Evolutionary conservation across 2,113 vertebrate species (phyloP).

Genomic region (Malurus alboscapulatus): DNA sequence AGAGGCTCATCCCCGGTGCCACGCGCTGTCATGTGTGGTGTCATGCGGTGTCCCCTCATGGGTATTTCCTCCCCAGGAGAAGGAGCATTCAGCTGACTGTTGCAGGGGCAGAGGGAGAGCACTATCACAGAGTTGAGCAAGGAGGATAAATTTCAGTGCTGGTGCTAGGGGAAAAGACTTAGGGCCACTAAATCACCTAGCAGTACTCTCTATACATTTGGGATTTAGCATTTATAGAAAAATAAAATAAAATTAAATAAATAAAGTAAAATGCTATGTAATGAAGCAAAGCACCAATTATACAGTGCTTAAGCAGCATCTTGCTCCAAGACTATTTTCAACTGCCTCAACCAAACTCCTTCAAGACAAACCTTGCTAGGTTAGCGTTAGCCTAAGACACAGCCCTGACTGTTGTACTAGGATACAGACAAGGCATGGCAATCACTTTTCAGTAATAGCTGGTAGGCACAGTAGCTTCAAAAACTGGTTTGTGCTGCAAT

Average conservation of each 20-base stretch:
- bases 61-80: not conserved
- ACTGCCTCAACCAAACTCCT: not conserved
- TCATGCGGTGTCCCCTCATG: accelerated
- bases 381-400: not conserved
- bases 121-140: not conserved
- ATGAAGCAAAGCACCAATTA: not conserved
- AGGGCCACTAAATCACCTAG: not conserved
- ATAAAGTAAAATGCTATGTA: not conserved
- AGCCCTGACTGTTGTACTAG: not conserved
- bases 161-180: not conserved
- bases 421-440: not conserved
- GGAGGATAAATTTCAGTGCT: not conserved
- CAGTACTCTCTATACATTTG: not conserved
- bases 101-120: accelerated
- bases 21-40: accelerated
- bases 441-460: not conserved
- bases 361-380: not conserved
- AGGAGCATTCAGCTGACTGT: not conserved
- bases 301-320: not conserved
- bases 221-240: not conserved
- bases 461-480: not conserved
- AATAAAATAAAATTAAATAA: not conserved
- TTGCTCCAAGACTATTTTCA: not conserved
- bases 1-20: accelerated
- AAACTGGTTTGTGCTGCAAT: not conserved